phyloP scores from a whole-genome alignment of 2,888 invertebrate species.

The Stomorhina lunata region DNA sequence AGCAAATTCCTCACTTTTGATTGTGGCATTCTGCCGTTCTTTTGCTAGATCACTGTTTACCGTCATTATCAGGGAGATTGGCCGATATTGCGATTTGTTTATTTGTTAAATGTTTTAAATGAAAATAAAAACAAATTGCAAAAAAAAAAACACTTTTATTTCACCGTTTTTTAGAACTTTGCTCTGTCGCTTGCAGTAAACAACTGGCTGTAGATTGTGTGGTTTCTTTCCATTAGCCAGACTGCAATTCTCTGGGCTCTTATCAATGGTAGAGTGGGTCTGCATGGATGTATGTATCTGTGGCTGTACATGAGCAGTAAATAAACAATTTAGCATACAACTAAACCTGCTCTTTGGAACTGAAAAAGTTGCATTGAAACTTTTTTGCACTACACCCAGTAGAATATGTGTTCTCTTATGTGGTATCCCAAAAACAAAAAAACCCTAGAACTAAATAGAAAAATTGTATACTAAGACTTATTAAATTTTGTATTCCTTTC shows the following conservation, averaged over 20 bases:
- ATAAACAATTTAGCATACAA: background rate
- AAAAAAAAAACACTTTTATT: background rate
- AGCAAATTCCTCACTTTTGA: constrained; percentile 73
- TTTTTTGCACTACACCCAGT: background rate
- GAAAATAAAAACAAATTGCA: background rate
- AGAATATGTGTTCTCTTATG: background rate
- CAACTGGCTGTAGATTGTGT: constrained; percentile 21
- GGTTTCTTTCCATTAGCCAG: background rate
- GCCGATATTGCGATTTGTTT: background rate
- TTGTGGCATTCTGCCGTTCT: constrained; percentile 70
- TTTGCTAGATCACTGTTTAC: constrained; percentile 68
- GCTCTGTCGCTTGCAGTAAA: background rate
- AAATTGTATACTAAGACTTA: no score
- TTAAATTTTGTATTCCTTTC: no score
- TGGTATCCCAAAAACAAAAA: no score
- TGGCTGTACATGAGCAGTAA: background rate
- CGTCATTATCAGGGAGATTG: constrained; percentile 5
- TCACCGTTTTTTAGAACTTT: constrained; percentile 23
- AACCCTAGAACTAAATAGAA: no score
- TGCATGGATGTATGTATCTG: background rate
- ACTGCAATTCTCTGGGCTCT: background rate
- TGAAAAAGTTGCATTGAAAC: background rate
- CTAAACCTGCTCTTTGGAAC: constrained; percentile 16
- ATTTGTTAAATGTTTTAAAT: no score
- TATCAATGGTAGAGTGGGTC: constrained; percentile 2